Percentiles rank a stretch among this genome's conserved stretches.
phyloP scores from a whole-genome alignment of 2,797 vertebrate genomes.

The Falco columbarius region DNA sequence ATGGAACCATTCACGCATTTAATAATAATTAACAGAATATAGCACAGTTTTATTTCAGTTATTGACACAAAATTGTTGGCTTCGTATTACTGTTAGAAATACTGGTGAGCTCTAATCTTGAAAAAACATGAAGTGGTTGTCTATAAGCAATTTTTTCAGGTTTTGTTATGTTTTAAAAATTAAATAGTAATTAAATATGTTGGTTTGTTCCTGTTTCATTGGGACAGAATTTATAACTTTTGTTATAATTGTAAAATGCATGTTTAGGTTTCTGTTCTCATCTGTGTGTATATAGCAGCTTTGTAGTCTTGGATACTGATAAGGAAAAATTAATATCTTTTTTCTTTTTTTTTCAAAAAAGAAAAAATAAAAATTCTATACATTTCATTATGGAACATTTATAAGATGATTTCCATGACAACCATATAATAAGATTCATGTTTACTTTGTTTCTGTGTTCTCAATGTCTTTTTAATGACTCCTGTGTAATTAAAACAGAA shows the following conservation, averaged over 20 bases:
- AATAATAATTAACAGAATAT: neutral
- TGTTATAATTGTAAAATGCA: neutral
- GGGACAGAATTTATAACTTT: neutral
- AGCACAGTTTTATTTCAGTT: neutral
- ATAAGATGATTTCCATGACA: slow-evolving; percentile 77
- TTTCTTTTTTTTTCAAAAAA: neutral
- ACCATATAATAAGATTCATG: slow-evolving; percentile 73
- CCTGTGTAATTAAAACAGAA: slow-evolving; percentile 71
- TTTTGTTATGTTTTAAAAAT: neutral
- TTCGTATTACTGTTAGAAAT: neutral
- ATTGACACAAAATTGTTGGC: neutral
- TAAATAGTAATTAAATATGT: neutral
- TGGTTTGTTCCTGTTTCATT: neutral
- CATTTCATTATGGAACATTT: slow-evolving; percentile 54
- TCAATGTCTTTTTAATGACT: slow-evolving; percentile 81
- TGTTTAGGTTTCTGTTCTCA: neutral
- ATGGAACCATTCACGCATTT: neutral
- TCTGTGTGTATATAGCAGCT: neutral
- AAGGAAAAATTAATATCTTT: neutral
- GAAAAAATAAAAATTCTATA: slow-evolving; percentile 22
- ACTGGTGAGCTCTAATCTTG: neutral
- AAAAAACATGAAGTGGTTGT: neutral
- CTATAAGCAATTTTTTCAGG: neutral
- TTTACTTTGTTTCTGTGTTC: slow-evolving; percentile 76
- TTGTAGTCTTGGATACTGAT: neutral